Conservation (phyloP, 2,888 invertebrate genomes). For the Sepioteuthis lessoniana region DNA sequence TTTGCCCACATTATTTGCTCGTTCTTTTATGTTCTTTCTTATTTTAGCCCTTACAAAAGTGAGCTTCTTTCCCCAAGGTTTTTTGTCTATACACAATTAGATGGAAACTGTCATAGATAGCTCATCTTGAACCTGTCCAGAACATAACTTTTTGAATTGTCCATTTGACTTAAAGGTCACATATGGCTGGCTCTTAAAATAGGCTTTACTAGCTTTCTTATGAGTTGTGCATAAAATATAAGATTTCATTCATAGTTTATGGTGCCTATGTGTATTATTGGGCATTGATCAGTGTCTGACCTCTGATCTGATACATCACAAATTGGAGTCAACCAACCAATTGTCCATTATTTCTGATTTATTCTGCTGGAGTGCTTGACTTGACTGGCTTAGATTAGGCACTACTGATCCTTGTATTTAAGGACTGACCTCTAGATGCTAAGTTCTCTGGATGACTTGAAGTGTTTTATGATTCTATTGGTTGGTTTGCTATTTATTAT, state of each 20-base stretch:
- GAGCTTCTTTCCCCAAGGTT: neutral
- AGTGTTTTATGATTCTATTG: neutral
- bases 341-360: constrained; percentile 14
- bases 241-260: constrained; percentile 18
- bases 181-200: neutral
- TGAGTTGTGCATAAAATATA: constrained; percentile 23
- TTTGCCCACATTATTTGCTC: neutral
- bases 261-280: neutral
- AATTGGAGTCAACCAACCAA: constrained; percentile 5
- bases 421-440: neutral
- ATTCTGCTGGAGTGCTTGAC: neutral
- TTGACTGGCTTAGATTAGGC: neutral
- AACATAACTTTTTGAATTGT: constrained; percentile 15
- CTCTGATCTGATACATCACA: constrained; percentile 33
- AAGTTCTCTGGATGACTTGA: neutral
- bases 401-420: constrained; percentile 33
- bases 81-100: neutral
- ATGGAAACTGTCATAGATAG: constrained; percentile 33
- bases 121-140: constrained; percentile 33
- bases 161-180: constrained; percentile 33
- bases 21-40: neutral
- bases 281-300: constrained; percentile 33
- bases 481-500: neutral
- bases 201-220: constrained; percentile 33
- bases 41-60: neutral